Conservation (phyloP, 2,797 vertebrate genomes). For the Sphenodon punctatus region DNA sequence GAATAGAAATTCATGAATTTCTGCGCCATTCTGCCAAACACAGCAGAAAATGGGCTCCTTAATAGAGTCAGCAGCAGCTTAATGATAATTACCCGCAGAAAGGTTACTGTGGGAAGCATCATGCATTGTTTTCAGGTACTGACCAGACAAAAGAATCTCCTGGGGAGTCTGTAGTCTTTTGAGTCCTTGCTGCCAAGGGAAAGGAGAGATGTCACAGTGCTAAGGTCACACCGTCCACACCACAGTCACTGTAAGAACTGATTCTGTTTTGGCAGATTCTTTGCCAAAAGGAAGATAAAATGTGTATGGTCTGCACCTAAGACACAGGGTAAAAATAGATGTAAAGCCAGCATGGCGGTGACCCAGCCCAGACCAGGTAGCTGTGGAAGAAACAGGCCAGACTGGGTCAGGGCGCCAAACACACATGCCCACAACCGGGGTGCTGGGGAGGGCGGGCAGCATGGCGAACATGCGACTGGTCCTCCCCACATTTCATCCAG, state of each 20-base stretch:
- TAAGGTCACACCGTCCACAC: not conserved
- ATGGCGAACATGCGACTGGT: too few species aligned
- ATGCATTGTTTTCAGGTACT: not conserved
- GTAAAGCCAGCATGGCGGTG: too few species aligned
- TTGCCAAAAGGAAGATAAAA: not conserved
- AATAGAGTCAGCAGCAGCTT: not conserved
- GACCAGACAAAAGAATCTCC: not conserved
- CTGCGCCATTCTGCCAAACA: conserved; percentile 12
- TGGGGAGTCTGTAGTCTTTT: not conserved
- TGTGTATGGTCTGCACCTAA: not conserved
- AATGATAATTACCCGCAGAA: not conserved
- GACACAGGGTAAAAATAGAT: not conserved
- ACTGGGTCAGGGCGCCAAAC: too few species aligned
- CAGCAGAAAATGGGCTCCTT: not conserved
- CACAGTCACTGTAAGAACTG: too few species aligned
- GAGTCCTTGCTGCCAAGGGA: not conserved
- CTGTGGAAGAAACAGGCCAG: too few species aligned
- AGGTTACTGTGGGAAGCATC: not conserved
- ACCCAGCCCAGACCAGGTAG: too few species aligned
- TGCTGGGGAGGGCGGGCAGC: too few species aligned
- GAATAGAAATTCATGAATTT: not conserved
- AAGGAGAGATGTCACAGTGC: not conserved
- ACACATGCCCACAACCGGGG: too few species aligned
- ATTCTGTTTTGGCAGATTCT: not conserved
- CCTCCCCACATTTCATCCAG: too few species aligned